Evolutionary conservation across 2,888 invertebrate species (phyloP).

Genomic region (Spilosoma lubricipeda): DNA sequence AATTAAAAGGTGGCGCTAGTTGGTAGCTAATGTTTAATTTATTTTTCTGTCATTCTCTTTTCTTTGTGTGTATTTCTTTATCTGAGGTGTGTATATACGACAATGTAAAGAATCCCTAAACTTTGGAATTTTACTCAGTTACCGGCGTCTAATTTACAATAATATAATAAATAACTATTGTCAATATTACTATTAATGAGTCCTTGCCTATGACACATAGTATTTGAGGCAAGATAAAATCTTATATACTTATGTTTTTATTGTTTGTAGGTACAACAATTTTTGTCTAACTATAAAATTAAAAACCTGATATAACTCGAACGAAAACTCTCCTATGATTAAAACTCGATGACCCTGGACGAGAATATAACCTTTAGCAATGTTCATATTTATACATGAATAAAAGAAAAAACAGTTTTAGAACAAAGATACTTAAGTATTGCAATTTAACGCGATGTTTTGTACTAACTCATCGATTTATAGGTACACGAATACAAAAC

Average conservation of each 20-base stretch:
- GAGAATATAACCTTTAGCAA: slow-evolving; percentile 29
- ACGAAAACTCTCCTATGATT: slow-evolving; percentile 11
- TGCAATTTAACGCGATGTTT: neutral
- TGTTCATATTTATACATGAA: neutral
- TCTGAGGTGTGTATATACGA: too few species aligned
- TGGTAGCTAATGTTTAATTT: neutral
- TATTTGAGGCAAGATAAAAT: neutral
- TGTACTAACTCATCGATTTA: neutral
- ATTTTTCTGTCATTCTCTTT: neutral
- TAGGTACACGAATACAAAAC: neutral
- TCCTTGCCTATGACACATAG: neutral
- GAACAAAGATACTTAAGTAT: neutral
- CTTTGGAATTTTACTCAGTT: neutral
- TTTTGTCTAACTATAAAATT: neutral
- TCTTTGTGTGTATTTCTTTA: too few species aligned
- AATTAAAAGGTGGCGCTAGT: neutral
- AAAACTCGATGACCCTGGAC: slow-evolving; percentile 29
- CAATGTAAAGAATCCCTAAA: neutral
- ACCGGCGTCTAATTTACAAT: neutral
- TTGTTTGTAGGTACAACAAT: neutral
- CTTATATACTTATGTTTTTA: neutral
- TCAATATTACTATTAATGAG: neutral
- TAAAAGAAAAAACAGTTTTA: neutral
- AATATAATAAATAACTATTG: neutral
- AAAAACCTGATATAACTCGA: neutral